Percentiles rank a stretch among this genome's conserved stretches.
phyloP scores from a whole-genome alignment of 2,888 invertebrate genomes.

The Noctua pronuba region DNA sequence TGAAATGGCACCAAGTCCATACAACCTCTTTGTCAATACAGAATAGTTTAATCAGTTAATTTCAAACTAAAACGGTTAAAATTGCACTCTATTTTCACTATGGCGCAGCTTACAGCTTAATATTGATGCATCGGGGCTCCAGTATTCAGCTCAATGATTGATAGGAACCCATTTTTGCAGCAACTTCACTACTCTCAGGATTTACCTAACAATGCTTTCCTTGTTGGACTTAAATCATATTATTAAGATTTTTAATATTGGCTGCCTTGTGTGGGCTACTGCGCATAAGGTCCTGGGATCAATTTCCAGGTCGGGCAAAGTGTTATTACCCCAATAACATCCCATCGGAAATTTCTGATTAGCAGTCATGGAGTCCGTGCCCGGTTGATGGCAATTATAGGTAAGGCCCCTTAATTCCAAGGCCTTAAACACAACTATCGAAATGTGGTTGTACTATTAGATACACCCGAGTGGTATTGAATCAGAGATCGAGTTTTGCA shows the following conservation, averaged over 20 bases:
- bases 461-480: neutral
- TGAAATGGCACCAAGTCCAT: neutral
- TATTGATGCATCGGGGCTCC: slow-evolving; percentile 53
- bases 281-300: neutral
- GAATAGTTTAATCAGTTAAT: slow-evolving; percentile 22
- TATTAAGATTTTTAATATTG: neutral
- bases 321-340: too few species aligned
- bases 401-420: neutral
- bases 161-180: slow-evolving; percentile 33
- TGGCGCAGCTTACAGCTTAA: slow-evolving; percentile 24
- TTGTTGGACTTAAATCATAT: slow-evolving; percentile 8
- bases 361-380: neutral
- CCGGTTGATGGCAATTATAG: neutral
- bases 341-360: neutral
- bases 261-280: neutral
- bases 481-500: neutral
- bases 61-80: slow-evolving; percentile 15
- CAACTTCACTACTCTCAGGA: slow-evolving; percentile 3
- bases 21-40: neutral
- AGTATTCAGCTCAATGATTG: slow-evolving; percentile 49
- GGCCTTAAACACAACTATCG: neutral
- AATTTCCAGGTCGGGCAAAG: neutral
- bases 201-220: slow-evolving; percentile 26
- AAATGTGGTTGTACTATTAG: neutral
- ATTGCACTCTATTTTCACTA: slow-evolving; percentile 46